Evolutionary conservation across 2,888 invertebrate genomes (phyloP).

Genomic region (Enchytraeus crypticus): DNA sequence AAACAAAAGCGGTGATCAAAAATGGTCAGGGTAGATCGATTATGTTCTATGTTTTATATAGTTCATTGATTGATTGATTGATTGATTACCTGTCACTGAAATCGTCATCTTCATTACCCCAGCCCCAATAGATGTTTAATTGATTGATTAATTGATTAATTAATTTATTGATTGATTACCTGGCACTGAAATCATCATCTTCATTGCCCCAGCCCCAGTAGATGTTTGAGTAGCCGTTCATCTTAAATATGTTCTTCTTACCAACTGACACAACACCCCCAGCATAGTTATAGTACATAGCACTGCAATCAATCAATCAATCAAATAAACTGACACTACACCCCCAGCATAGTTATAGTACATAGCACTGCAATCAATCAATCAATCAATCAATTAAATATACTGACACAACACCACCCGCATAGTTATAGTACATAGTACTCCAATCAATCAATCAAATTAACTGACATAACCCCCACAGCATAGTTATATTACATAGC

Average conservation of each 20-base stretch:
- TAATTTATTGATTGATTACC: constrained; percentile 31
- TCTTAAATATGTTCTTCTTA: constrained; percentile 44
- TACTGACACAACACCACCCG: background rate
- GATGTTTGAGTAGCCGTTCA: constrained; percentile 52
- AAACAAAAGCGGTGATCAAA: no score
- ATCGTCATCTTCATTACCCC: no score
- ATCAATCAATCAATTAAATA: no score
- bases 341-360: background rate
- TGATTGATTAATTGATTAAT: no score
- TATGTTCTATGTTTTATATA: no score
- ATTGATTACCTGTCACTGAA: no score
- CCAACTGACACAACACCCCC: constrained; percentile 50
- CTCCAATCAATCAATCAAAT: background rate
- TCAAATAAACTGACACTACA: background rate
- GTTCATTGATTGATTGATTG: constrained; percentile 7
- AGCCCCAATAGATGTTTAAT: no score
- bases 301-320: constrained; percentile 29
- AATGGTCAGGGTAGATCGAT: no score
- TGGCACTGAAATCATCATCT: constrained; percentile 44
- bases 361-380: background rate
- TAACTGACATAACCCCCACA: background rate
- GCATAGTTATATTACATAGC: background rate
- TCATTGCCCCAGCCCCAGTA: constrained; percentile 50
- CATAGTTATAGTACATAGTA: background rate
- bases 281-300: constrained; percentile 50